Base-by-base conservation (phyloP, 2,113 vertebrate genomes). In the Sterrhoptilus dennistouni region DNA sequence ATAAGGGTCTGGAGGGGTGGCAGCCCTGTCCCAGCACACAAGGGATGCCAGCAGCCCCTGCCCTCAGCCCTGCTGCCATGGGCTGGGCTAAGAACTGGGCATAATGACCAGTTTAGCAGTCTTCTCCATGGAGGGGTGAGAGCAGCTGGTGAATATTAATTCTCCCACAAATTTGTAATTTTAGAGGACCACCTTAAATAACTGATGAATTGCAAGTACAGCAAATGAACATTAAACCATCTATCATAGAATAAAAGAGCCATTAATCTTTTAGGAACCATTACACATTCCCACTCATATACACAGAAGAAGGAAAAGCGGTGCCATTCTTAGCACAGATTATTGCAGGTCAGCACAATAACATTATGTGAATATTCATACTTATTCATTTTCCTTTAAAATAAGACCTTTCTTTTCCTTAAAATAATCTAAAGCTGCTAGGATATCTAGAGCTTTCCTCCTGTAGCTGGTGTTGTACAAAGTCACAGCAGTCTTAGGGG, bases 21-120 rank as follows among this genome's bases (percentile, higher is more conserved):
- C 20, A 53, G 42, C 31, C 20, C 17, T 38, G 9, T 27, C 36
- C 36, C 19, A 31, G 28, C 15, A 17, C 0, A 0, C 10, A 28
- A 28, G 13, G 24, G n/a, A 23, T 66, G 44, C 28, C 69, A 68
- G 45, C 70, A 31, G 18, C 13, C 21, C 22, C 28, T 66, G 11
- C 23, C 28, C n/a, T 64, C 38, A 13, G 27, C 60, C n/a, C 16
- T 27, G 28, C 60, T 33, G 53, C 45, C n/a, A 6, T 5, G 6
- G 24, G 24, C 1, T 17, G 72, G 18, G 2, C 40, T 19, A 2
- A 44, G 27, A 22, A 17, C 6, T 8, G 4, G 2, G 17, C 4
- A 11, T 2, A 17, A 17, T 7, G 8, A 5, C 63, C 25, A 20
- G 0, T 3, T 28, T 3, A 14, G 14, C 6, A 14, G 5, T 4